Conservation (phyloP, 2,888 invertebrate genomes). For the Thymelicus acteon region DNA sequence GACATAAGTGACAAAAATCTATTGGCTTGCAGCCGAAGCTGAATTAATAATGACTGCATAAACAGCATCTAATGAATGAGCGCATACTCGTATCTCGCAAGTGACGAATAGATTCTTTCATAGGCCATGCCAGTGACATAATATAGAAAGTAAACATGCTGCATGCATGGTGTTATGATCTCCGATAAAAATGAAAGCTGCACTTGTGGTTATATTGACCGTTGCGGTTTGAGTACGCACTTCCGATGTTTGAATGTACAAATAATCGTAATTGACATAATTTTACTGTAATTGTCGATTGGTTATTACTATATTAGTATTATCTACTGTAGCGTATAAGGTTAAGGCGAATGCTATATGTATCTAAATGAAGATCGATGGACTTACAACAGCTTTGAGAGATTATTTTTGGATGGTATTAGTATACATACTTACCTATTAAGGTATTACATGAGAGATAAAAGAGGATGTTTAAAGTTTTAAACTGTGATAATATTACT, state of each 20-base stretch:
- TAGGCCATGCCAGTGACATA: slow-evolving; percentile 17
- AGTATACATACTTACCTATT: no score
- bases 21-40: not conserved
- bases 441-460: no score
- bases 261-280: no score
- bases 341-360: no score
- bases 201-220: slow-evolving; percentile 9
- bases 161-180: slow-evolving; percentile 22
- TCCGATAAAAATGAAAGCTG: slow-evolving; percentile 27
- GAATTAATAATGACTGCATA: not conserved
- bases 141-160: slow-evolving; percentile 23
- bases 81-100: slow-evolving; percentile 2
- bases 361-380: no score
- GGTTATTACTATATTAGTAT: no score
- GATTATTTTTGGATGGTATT: no score
- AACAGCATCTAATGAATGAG: slow-evolving; percentile 2
- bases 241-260: slow-evolving; percentile 3
- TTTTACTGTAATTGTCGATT: no score
- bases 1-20: not conserved
- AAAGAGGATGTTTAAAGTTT: no score
- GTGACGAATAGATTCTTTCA: slow-evolving; percentile 12
- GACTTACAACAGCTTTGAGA: no score
- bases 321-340: no score
- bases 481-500: no score
- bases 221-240: slow-evolving; percentile 1